Evolutionary conservation across 2,797 vertebrate genomes (phyloP), one percentile per base, ranked within the genome.

Genomic region (Hoplostethus atlanticus): DNA sequence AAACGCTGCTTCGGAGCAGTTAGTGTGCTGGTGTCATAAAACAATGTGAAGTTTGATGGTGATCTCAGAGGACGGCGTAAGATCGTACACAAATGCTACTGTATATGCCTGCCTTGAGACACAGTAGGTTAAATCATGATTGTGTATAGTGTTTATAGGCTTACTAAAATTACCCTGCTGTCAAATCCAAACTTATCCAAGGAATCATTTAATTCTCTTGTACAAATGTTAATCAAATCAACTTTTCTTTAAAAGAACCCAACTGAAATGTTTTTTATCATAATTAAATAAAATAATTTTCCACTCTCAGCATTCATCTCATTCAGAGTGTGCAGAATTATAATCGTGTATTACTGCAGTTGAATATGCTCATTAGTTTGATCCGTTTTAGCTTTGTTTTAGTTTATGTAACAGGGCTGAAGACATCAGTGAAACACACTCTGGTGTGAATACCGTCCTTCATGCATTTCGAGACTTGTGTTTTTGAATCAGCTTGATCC

Each of bases 391-490:
- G 21, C 21, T 28, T 28, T 9, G n/a, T 16, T 54, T 73, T 31
- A 52, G 52, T 10, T n/a, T 55, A 38, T 60, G 64, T 25, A 42
- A 12, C 8, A 13, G 42, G 47, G 46, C 64, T 51, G 52, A 66
- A 76, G 47, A 66, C 67, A 65, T 70, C 76, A 48, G 42, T 59
- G 81, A 51, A 81, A 81, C 76, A 79, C 72, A 73, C 48, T 77
- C 52, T 57, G 50, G 69, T 56, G 42, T 47, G 68, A 76, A 63
- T 40, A 38, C 44, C 61, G 52, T 61, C 47, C 9, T 51, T 76
- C 63, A 72, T 28, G 54, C 57, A 25, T 40, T 73, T 73, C 15
- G 78, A 34, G 11, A 11, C 42, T 21, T 65, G 47, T 34, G 25
- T 30, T 56, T 75, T 56, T 28, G 60, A 67, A 65, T 66, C 0